These are phyloP conservation scores for Drosophila falleni DNA, from an alignment of 2,888 invertebrate species.

Conservation along the genomic window DNA sequence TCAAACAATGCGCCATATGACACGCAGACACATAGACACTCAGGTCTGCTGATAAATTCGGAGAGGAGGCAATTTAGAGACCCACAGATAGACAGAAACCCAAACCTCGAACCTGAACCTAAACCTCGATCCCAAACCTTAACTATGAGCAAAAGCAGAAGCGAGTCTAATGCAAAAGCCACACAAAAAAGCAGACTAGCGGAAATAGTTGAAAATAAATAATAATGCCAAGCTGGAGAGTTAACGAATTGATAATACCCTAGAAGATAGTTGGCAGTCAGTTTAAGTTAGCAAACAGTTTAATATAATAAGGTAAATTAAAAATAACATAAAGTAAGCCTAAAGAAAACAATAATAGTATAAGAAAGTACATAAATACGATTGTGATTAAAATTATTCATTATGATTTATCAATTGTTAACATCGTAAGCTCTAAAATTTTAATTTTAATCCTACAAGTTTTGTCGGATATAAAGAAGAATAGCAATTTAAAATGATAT, in stretches of 20 bases:
- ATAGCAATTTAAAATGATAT: too few species aligned
- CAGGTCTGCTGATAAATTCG: slow-evolving; percentile 44
- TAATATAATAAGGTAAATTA: neutral
- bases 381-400: neutral
- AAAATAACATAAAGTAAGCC: neutral
- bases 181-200: slow-evolving; percentile 57
- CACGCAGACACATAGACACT: slow-evolving; percentile 20
- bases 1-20: slow-evolving; percentile 74
- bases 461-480: too few species aligned
- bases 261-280: neutral
- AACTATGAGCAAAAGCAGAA: slow-evolving; percentile 40
- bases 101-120: slow-evolving; percentile 14
- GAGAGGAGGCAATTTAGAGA: slow-evolving; percentile 13
- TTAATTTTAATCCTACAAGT: neutral
- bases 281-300: too few species aligned
- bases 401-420: neutral
- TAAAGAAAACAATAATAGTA: too few species aligned
- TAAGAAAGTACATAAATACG: too few species aligned
- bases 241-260: slow-evolving; percentile 18
- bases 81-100: slow-evolving; percentile 32
- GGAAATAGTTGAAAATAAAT: slow-evolving; percentile 64
- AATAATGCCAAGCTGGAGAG: slow-evolving; percentile 23
- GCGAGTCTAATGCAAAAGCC: slow-evolving; percentile 64
- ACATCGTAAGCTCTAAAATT: too few species aligned
- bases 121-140: neutral